A percentile compares a stretch with the other conserved stretches of the same genome.
Evolutionary conservation across 2,888 invertebrate species (phyloP).

Genomic region (Tryphoninae sp.): DNA sequence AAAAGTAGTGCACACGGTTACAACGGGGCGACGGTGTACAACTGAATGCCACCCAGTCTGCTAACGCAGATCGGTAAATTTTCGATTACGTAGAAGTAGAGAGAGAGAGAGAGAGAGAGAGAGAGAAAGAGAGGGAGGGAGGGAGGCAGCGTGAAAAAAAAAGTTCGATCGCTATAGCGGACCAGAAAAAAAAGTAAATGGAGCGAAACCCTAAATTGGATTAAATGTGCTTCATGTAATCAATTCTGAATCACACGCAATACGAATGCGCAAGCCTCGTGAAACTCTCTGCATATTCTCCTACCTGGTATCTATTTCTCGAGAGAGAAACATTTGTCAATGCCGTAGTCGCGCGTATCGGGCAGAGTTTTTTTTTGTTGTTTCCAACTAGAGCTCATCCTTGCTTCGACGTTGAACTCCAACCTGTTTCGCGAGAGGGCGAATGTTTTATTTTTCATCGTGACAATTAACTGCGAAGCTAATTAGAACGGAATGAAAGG

Average conservation of each 20-base stretch:
- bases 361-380: constrained; percentile 18
- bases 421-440: neutral
- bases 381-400: constrained; percentile 1
- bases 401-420: constrained; percentile 13
- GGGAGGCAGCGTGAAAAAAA: neutral
- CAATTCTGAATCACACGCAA: constrained; percentile 56
- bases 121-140: constrained; percentile 5
- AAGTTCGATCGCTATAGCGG: no score
- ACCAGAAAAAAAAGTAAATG: constrained; percentile 27
- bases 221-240: constrained; percentile 61
- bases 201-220: constrained; percentile 58
- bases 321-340: constrained; percentile 42
- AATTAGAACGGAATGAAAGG: constrained; percentile 9
- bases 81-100: constrained; percentile 61
- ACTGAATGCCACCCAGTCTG: constrained; percentile 26
- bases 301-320: constrained; percentile 42
- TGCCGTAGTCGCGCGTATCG: neutral
- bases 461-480: constrained; percentile 5
- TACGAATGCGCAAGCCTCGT: constrained; percentile 22
- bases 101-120: constrained; percentile 28
- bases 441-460: neutral
- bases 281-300: constrained; percentile 25
- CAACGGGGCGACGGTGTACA: constrained; percentile 41
- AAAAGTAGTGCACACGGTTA: constrained; percentile 60
- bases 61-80: constrained; percentile 56